Percentiles rank a stretch among this genome's conserved stretches.
These are phyloP conservation scores for Ostrea edulis DNA, from an alignment of 1,140 invertebrate genomes.

Conservation along the genomic window DNA sequence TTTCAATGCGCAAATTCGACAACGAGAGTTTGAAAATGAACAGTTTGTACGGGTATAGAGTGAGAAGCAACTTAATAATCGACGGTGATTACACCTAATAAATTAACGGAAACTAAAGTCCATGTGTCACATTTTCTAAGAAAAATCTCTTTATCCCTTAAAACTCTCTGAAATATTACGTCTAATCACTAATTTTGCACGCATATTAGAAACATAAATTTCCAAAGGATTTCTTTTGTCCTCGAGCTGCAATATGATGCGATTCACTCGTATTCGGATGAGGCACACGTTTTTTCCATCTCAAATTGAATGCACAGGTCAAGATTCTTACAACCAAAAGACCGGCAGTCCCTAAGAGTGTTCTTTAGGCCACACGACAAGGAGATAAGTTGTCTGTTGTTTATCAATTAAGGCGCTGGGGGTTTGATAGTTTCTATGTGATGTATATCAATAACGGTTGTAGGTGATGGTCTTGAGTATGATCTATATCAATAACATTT, in stretches of 20 bases:
- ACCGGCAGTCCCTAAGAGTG: neutral
- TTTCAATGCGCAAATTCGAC: neutral
- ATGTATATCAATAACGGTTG: slow-evolving; percentile 35
- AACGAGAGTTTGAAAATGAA: neutral
- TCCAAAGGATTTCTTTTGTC: slow-evolving; percentile 8
- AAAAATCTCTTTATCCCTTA: slow-evolving; percentile 26
- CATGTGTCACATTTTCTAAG: slow-evolving; percentile 23
- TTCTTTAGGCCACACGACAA: neutral
- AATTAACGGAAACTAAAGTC: slow-evolving; percentile 19
- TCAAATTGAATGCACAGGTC: neutral
- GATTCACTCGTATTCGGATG: neutral
- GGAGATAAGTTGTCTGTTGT: slow-evolving; percentile 23
- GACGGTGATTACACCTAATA: slow-evolving; percentile 25
- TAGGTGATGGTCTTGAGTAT: slow-evolving; percentile 5
- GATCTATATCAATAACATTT: slow-evolving; percentile 39
- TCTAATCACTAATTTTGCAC: slow-evolving; percentile 34
- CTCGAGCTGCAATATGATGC: neutral
- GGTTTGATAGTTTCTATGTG: slow-evolving; percentile 34
- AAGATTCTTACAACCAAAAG: neutral
- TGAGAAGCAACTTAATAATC: slow-evolving; percentile 29
- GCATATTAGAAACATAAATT: slow-evolving; percentile 36
- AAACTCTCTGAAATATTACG: slow-evolving; percentile 28
- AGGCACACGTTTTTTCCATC: neutral
- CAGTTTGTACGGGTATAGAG: slow-evolving; percentile 28
- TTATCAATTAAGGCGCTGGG: slow-evolving; percentile 22